phyloP scores from a whole-genome alignment of 2,888 invertebrate genomes.

The Tetragonisca angustula region DNA sequence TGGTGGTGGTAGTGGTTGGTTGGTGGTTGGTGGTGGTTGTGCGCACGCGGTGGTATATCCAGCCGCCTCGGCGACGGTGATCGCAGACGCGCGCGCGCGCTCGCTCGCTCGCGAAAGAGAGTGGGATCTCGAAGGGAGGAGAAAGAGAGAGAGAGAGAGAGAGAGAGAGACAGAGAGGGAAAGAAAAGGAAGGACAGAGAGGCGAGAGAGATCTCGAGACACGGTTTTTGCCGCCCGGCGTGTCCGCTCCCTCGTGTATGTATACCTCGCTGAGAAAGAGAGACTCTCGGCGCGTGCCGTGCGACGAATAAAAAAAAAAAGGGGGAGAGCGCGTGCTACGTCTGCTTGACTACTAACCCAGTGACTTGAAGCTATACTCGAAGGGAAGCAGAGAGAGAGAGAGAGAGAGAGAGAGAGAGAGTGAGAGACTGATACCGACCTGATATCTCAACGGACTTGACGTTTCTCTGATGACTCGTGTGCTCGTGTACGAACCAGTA shows the following conservation, averaged over 20 bases:
- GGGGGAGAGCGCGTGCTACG: slow-evolving; percentile 64
- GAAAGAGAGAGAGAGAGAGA: slow-evolving; percentile 36
- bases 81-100: slow-evolving; percentile 32
- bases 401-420: too few relatives aligned
- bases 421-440: slow-evolving; percentile 27
- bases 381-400: slow-evolving; percentile 38
- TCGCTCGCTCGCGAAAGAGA: slow-evolving; percentile 14
- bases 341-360: slow-evolving; percentile 66
- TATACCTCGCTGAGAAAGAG: slow-evolving; percentile 44
- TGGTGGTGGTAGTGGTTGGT: slow-evolving; percentile 53
- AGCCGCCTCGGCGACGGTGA: slow-evolving; percentile 40
- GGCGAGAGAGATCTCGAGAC: slow-evolving; percentile 42
- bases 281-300: slow-evolving; percentile 60
- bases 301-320: slow-evolving; percentile 57
- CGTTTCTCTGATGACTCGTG: slow-evolving; percentile 23
- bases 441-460: slow-evolving; percentile 42
- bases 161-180: slow-evolving; percentile 42
- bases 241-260: slow-evolving; percentile 56
- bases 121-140: slow-evolving; percentile 30
- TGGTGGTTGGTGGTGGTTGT: slow-evolving; percentile 57
- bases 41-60: slow-evolving; percentile 45
- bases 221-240: slow-evolving; percentile 63
- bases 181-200: slow-evolving; percentile 48
- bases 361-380: slow-evolving; percentile 48
- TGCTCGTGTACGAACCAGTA: not conserved